These are phyloP conservation scores for Aplochiton taeniatus DNA, from an alignment of 2,797 vertebrate species.

Conservation along the genomic window DNA sequence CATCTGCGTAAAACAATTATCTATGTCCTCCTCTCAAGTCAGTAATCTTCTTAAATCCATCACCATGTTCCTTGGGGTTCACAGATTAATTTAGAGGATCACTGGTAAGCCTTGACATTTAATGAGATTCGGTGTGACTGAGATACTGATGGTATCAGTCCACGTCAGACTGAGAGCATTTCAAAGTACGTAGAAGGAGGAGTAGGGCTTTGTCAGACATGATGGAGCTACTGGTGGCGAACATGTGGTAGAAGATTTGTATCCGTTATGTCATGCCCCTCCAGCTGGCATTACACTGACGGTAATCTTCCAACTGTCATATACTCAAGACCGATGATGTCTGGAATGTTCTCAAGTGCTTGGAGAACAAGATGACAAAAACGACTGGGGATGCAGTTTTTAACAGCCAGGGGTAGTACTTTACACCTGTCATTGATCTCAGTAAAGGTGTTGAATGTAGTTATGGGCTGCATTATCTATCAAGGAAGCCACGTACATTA, in stretches of 20 bases:
- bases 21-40: constrained; percentile 40
- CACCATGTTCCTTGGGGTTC: constrained; percentile 31
- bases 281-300: background rate
- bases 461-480: too few species aligned
- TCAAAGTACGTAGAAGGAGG: background rate
- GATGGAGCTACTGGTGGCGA: background rate
- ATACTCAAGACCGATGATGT: too few species aligned
- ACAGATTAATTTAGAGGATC: constrained; percentile 60
- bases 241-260: constrained; percentile 6
- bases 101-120: constrained; percentile 49
- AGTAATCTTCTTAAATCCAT: constrained; percentile 60
- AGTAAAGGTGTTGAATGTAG: too few species aligned
- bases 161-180: background rate
- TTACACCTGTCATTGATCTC: too few species aligned
- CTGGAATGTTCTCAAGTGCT: too few species aligned
- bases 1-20: constrained; percentile 48
- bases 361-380: too few species aligned
- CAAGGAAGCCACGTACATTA: too few species aligned
- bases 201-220: background rate
- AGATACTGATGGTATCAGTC: constrained; percentile 8
- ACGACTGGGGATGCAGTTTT: too few species aligned
- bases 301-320: background rate
- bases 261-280: background rate
- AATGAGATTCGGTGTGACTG: constrained; percentile 20
- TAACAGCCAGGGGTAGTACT: too few species aligned